phyloP scores from a whole-genome alignment of 1,140 invertebrate species.

The Drosophila sucinea region DNA sequence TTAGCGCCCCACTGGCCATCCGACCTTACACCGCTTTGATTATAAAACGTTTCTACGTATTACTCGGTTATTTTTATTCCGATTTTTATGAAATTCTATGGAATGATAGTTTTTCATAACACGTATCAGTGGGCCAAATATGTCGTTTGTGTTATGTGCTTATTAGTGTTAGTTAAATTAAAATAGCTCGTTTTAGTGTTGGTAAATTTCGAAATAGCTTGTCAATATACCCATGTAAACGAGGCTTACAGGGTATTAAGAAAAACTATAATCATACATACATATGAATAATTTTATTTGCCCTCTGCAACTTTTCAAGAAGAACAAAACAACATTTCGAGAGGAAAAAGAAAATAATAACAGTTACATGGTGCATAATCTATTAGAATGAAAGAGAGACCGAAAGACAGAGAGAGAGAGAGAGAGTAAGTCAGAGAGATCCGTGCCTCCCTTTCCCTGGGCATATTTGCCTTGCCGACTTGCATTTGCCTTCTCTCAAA shows the following conservation, averaged over 20 bases:
- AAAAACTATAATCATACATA: conserved; percentile 8
- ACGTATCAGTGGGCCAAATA: too few relatives aligned
- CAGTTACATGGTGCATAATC: conserved; percentile 63
- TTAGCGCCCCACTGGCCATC: too few relatives aligned
- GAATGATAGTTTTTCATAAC: too few relatives aligned
- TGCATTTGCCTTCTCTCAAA: conserved; percentile 63
- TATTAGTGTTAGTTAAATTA: too few relatives aligned
- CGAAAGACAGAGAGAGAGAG: background rate
- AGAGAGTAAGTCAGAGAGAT: background rate
- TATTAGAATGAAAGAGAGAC: conserved; percentile 31
- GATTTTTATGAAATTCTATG: too few relatives aligned
- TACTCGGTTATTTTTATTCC: too few relatives aligned
- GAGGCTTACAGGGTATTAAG: background rate
- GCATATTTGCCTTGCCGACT: conserved; percentile 10
- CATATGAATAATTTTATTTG: conserved; percentile 73
- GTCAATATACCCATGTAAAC: too few relatives aligned
- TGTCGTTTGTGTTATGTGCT: too few relatives aligned
- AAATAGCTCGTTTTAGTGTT: too few relatives aligned
- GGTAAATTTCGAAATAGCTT: too few relatives aligned
- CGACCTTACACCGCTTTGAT: too few relatives aligned
- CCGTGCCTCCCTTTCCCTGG: background rate
- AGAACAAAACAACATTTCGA: conserved; percentile 15
- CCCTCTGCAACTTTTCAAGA: conserved; percentile 29
- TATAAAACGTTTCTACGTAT: too few relatives aligned
- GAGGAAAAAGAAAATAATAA: conserved; percentile 49